Evolutionary conservation across 2,113 vertebrate species (phyloP).

Genomic region (Podarcis raffonei): DNA sequence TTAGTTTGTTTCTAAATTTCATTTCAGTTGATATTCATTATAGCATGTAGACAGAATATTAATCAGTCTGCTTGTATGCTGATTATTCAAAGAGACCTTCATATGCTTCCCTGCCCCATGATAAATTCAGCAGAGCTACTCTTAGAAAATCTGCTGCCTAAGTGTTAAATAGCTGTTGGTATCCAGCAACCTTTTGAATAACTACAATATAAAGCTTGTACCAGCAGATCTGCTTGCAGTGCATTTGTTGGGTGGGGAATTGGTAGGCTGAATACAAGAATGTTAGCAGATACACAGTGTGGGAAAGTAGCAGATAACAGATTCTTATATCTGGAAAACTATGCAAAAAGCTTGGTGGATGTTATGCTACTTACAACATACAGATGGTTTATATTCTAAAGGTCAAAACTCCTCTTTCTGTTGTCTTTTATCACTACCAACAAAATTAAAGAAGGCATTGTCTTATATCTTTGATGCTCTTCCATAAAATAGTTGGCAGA

Average conservation of each 20-base stretch:
- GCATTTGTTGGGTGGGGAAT: neutral
- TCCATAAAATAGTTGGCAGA: neutral
- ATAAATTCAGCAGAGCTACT: too few relatives aligned
- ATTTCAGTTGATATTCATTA: neutral
- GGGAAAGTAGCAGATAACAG: neutral
- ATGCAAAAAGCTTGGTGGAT: neutral
- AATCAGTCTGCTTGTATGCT: neutral
- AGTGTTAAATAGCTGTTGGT: neutral
- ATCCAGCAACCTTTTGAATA: neutral
- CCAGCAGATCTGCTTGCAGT: neutral
- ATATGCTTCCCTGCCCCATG: neutral
- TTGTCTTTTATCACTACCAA: neutral
- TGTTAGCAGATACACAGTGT: neutral
- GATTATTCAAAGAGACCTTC: neutral
- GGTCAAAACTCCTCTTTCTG: neutral
- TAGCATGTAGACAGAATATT: neutral
- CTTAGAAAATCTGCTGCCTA: neutral
- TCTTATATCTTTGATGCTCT: neutral
- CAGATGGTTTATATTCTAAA: neutral
- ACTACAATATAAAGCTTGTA: neutral
- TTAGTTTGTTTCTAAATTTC: neutral
- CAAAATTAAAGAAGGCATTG: neutral
- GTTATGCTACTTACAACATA: neutral
- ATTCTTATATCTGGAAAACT: neutral
- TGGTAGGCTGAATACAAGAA: neutral